Evolutionary conservation across 2,888 invertebrate genomes (phyloP), one percentile per base, ranked within the genome.

Genomic region (Drosophila planitibia): DNA sequence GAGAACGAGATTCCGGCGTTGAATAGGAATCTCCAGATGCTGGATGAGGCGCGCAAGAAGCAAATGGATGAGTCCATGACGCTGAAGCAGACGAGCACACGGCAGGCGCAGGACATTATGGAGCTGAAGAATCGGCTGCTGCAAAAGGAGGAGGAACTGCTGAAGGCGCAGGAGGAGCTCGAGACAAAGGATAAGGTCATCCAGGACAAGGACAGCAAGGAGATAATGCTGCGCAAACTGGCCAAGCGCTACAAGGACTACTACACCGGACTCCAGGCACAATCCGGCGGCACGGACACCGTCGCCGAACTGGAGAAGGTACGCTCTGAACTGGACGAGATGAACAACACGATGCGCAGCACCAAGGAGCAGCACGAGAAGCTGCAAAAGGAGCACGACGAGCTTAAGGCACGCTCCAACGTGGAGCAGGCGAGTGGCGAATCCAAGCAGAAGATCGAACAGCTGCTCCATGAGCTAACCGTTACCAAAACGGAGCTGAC

Each of bases 181-280:
- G 94, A 95, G 9, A 94, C 94, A 25, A 97, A 96, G 91, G 96
- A 96, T 79, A 95, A 95, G 2, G 94, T 95, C 32, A 93, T 97
- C 19, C 95, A 94, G 49, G 96, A 97, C 80, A 95, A 96, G 22
- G 95, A 95, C 76, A 96, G 95, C 85, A 96, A 96, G 83, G 96
- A 96, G 92, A 93, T 95, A 78, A 96, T 96, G 92, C 96, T 97
- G 47, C 95, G 97, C 82, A 98, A 97, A 92, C 97, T 99, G 81
- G 99, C 98, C 9, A 97, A 98, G 89, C 98, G 98, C 90, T 99
- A 98, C 92, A 98, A 98, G 93, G 96, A 95, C 14, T 97, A 97
- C 82, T 97, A 95, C 91, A 97, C 97, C 91, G 97, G 97, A 82
- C 94, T 97, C 28, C 85, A 90, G 37, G 83, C 88, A 3, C 67